A percentile compares a stretch with the other conserved stretches of the same genome.
Evolutionary conservation across 2,113 vertebrate species (phyloP).

Genomic region (Bubo blakistoni): DNA sequence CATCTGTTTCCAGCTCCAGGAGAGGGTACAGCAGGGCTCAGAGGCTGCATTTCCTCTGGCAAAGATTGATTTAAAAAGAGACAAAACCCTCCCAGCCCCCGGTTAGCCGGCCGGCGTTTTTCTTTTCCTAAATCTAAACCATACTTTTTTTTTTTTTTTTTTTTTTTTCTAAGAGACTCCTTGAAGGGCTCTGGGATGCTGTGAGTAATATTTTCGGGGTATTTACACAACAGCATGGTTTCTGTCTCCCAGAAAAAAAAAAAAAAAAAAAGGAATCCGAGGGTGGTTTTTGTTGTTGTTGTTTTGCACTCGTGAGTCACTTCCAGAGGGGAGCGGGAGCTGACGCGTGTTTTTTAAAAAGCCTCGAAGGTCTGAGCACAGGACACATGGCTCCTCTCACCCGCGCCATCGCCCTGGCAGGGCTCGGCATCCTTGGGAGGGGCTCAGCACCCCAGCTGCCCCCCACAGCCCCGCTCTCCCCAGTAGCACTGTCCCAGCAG

Average conservation of each 20-base stretch:
- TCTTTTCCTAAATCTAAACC: neutral
- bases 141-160: neutral
- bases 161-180: neutral
- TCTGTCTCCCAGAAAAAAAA: neutral
- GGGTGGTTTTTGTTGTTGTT: conserved; percentile 56
- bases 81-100: neutral
- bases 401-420: neutral
- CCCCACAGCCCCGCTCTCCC: fast-evolving
- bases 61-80: neutral
- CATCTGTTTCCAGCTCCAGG: neutral
- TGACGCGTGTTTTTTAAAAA: conserved; percentile 25
- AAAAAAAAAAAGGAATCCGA: neutral
- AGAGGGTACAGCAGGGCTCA: neutral
- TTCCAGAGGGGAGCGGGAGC: conserved; percentile 51
- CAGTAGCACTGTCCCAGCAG: fast-evolving
- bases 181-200: conserved; percentile 3
- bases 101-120: neutral
- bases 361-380: neutral
- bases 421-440: neutral
- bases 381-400: neutral
- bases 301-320: conserved; percentile 62
- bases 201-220: conserved; percentile 42
- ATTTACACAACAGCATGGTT: conserved; percentile 32
- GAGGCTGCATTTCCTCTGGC: neutral
- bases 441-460: neutral